A percentile compares a stretch with the other conserved stretches of the same genome.
These are phyloP conservation scores for Phengaris arion DNA, from an alignment of 2,888 invertebrate genomes.

Conservation along the genomic window DNA sequence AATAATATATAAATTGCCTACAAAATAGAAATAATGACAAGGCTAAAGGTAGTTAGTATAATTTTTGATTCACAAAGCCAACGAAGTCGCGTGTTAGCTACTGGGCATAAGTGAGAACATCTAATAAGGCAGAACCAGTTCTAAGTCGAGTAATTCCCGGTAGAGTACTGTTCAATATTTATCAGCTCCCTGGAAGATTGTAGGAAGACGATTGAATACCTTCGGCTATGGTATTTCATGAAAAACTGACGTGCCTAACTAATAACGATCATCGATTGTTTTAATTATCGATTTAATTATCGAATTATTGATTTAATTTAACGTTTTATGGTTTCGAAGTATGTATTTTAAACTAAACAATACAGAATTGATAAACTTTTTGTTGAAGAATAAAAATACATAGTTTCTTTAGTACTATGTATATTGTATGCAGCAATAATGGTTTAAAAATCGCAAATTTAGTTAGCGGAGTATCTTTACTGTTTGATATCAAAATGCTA, in stretches of 20 bases:
- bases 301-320: constrained; percentile 2
- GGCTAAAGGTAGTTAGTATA: not conserved
- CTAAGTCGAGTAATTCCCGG: constrained; percentile 43
- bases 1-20: not conserved
- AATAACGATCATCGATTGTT: constrained; percentile 3
- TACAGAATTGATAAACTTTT: no score
- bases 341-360: not conserved
- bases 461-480: no score
- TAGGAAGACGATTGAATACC: constrained; percentile 43
- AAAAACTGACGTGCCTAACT: constrained; percentile 31
- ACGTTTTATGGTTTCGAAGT: constrained; percentile 3
- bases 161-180: constrained; percentile 62
- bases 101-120: constrained; percentile 5
- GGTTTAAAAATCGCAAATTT: no score
- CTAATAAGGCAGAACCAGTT: constrained; percentile 36
- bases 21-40: not conserved
- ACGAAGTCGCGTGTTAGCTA: not conserved
- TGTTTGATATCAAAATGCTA: no score
- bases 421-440: no score
- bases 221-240: constrained; percentile 33
- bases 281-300: constrained; percentile 3
- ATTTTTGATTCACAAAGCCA: not conserved
- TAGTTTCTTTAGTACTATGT: no score
- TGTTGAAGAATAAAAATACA: no score
- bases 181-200: constrained; percentile 56